Base-by-base conservation (phyloP, 1,140 invertebrate species). In the Macrosteles quadrilineatus region DNA sequence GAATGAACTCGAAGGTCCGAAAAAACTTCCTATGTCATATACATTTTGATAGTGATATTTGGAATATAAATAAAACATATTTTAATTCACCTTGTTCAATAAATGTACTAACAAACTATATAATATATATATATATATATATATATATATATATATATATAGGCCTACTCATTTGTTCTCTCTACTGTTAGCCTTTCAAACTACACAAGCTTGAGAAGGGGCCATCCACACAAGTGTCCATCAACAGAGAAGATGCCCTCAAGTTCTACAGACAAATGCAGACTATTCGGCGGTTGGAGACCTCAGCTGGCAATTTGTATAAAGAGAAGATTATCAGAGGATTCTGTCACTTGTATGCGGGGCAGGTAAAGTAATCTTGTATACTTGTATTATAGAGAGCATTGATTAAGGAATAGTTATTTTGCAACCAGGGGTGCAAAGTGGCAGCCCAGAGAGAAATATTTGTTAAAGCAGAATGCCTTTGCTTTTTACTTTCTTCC, bases 141-240 rank as follows among this genome's bases (percentile, higher is more conserved):
- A n/a, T n/a, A n/a, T n/a, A n/a, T n/a, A n/a, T n/a, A n/a, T n/a
- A n/a, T n/a, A n/a, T n/a, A n/a, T n/a, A n/a, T n/a, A n/a, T n/a
- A n/a, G n/a, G n/a, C n/a, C n/a, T n/a, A n/a, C n/a, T n/a, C n/a
- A 36, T 36, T 36, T 6, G 4, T 36, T 36, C 47, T 53, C 23
- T 19, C 23, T 53, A 9, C 30, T 69, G 59, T 47, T 31, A 91
- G 87, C 92, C 92, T 32, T 98, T 85, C 78, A 91, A 93, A 78
- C 84, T 98, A 40, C 95, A 98, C 82, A 91, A 89, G 78, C 81
- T 98, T 69, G 93, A 96, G 17, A 86, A 87, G 69, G 92, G 93
- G 29, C 97, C 97, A 0, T 84, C 80, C 1, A 83, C 80, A 9
- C 77, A 81, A n/a, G 86, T 87, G 0, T 83, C 82, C 0, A 69